Conservation (phyloP, 2,113 vertebrate species). For the Melanocharis versteri region DNA sequence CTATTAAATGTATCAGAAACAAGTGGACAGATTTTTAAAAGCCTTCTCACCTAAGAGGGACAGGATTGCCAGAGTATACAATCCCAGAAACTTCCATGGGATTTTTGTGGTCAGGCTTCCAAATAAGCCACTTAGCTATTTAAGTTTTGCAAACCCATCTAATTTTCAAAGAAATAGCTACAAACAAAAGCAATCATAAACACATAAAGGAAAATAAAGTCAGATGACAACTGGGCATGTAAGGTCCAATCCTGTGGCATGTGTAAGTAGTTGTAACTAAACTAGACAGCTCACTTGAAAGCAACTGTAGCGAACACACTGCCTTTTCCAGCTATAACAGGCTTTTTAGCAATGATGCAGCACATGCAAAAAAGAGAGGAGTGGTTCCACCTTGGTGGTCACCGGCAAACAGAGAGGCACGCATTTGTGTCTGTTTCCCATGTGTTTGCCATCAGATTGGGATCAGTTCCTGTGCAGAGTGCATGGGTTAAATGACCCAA, state of each 20-base stretch:
- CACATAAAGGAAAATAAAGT: neutral
- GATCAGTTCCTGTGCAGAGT: neutral
- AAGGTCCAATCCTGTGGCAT: neutral
- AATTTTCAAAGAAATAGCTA: neutral
- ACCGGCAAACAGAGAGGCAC: neutral
- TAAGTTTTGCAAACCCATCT: neutral
- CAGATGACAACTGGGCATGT: neutral
- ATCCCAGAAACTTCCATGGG: neutral
- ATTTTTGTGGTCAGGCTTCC: neutral
- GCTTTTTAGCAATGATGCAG: neutral
- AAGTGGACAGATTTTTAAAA: neutral
- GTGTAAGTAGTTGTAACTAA: neutral
- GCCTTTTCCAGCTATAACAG: neutral
- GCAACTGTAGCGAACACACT: neutral
- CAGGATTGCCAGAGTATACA: neutral
- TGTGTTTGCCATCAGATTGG: neutral
- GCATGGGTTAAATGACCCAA: neutral
- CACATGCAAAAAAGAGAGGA: neutral
- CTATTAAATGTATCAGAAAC: neutral
- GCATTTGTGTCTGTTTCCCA: neutral
- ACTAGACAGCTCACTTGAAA: neutral
- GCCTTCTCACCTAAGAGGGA: neutral
- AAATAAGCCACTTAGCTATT: neutral
- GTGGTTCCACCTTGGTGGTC: neutral
- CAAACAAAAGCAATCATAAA: neutral